Evolutionary conservation across 2,797 vertebrate genomes (phyloP).

Genomic region (Decapterus maruadsi): DNA sequence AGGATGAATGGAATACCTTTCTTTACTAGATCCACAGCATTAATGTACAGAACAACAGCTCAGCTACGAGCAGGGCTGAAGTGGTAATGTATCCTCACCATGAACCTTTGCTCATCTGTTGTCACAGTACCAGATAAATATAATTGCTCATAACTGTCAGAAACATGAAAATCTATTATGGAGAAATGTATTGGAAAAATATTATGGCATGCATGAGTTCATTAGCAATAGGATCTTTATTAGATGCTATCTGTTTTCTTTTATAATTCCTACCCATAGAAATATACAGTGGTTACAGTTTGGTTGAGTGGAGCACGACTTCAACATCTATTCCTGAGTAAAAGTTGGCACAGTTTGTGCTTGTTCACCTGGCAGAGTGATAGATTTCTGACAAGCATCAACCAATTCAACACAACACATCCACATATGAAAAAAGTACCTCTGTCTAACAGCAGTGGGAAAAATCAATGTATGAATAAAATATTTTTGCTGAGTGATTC

Average conservation of each 20-base stretch:
- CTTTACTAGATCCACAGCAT: background rate
- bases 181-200: background rate
- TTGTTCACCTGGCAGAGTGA: conserved; percentile 16
- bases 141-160: background rate
- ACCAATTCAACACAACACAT: background rate
- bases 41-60: background rate
- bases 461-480: conserved; percentile 16
- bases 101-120: background rate
- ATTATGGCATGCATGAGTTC: no score
- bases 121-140: background rate
- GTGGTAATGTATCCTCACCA: background rate
- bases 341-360: background rate
- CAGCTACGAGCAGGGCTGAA: background rate
- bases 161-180: background rate
- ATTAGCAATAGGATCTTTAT: no score
- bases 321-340: background rate
- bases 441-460: background rate
- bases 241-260: no score
- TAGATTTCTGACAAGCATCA: conserved; percentile 10
- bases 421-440: background rate
- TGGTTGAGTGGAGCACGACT: background rate
- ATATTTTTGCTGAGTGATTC: conserved; percentile 4
- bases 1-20: background rate
- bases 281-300: background rate
- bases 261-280: background rate